Evolutionary conservation across 2,797 vertebrate species (phyloP).

Genomic region (Thalassophryne amazonica): DNA sequence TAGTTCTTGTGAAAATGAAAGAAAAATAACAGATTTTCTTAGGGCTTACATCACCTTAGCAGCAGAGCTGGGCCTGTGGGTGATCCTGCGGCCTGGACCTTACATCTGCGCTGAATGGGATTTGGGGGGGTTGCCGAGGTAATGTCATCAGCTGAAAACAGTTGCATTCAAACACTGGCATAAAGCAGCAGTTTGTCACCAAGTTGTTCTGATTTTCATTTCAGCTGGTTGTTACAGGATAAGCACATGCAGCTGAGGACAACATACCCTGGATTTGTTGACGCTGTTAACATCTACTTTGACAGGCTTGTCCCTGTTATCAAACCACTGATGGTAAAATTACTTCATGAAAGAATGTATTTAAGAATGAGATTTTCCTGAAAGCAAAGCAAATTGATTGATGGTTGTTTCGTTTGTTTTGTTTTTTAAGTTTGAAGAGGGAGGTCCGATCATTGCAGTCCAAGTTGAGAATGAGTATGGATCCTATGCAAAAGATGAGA

Average conservation of each 20-base stretch:
- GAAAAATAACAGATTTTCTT: slow-evolving; percentile 23
- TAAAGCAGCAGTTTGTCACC: background rate
- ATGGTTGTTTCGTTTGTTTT: background rate
- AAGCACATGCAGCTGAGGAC: slow-evolving; percentile 84
- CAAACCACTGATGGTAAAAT: slow-evolving; percentile 81
- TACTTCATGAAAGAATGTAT: background rate
- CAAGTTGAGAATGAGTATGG: slow-evolving; percentile 96
- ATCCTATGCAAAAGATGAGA: slow-evolving; percentile 85
- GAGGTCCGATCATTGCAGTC: slow-evolving; percentile 90
- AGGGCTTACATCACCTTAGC: slow-evolving; percentile 86
- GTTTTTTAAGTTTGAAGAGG: slow-evolving; percentile 80
- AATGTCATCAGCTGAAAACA: background rate
- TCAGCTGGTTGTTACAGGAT: slow-evolving; percentile 88
- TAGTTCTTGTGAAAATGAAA: background rate
- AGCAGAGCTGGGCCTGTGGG: slow-evolving; percentile 86
- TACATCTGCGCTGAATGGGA: slow-evolving; percentile 81
- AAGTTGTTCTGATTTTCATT: background rate
- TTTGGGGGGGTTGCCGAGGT: slow-evolving; percentile 87
- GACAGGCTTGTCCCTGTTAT: slow-evolving; percentile 80
- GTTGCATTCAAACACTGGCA: background rate
- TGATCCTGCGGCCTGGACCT: slow-evolving; percentile 91
- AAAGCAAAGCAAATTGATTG: background rate
- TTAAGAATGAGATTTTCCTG: background rate
- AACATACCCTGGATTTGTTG: slow-evolving; percentile 80
- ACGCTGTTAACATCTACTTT: slow-evolving; percentile 85